Evolutionary conservation across 2,113 vertebrate species (phyloP).

Genomic region (Marmota monax): DNA sequence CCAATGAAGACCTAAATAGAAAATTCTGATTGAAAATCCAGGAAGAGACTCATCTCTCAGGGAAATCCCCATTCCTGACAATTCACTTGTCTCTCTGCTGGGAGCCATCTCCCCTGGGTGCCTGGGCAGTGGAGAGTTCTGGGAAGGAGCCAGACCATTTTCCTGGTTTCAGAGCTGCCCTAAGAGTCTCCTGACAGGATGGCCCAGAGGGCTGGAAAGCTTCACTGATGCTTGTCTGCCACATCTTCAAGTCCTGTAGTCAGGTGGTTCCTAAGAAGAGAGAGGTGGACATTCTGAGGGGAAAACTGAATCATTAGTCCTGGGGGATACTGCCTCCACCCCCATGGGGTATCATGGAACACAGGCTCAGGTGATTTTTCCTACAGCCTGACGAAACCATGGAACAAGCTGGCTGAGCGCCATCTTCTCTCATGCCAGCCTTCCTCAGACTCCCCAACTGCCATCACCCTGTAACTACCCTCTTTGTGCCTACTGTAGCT

Average conservation of each 20-base stretch:
- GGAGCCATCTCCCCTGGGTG: neutral
- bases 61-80: neutral
- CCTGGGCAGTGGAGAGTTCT: neutral
- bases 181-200: neutral
- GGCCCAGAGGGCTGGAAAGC: neutral
- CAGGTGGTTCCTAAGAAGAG: neutral
- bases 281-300: neutral
- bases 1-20: slow-evolving; percentile 17
- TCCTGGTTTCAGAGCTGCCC: neutral
- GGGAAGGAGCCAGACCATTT: neutral
- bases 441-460: neutral
- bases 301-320: neutral
- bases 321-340: neutral
- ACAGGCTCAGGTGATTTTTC: neutral
- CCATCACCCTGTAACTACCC: neutral
- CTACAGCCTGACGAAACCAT: too few relatives aligned
- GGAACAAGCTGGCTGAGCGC: too few relatives aligned
- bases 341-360: neutral
- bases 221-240: neutral
- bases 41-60: slow-evolving; percentile 12
- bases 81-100: neutral
- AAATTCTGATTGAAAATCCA: slow-evolving; percentile 46
- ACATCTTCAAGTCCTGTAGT: neutral
- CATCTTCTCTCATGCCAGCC: too few relatives aligned
- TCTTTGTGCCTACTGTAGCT: neutral